Percentiles rank a stretch among this genome's conserved stretches.
Conservation (phyloP, 2,888 invertebrate species). For the Hemaris fuciformis region DNA sequence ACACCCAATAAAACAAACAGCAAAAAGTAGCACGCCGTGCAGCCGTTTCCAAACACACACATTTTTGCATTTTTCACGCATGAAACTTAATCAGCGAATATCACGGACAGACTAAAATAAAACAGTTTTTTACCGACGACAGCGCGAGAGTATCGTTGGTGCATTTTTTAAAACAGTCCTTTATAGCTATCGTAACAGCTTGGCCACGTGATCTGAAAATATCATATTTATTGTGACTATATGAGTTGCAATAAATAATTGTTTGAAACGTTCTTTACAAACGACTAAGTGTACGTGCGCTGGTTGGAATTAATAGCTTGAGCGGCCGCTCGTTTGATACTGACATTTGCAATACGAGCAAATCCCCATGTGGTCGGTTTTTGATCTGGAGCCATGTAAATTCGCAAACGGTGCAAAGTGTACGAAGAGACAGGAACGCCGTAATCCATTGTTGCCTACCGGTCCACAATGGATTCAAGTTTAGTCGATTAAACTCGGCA, state of each 20-base stretch:
- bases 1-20: background rate
- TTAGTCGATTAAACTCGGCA: constrained; percentile 60
- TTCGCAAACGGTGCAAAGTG: constrained; percentile 34
- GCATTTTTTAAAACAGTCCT: constrained; percentile 8
- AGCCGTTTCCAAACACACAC: background rate
- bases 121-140: constrained; percentile 2
- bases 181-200: background rate
- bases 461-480: constrained; percentile 53
- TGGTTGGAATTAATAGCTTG: constrained; percentile 2
- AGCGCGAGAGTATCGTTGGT: background rate
- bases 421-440: constrained; percentile 36
- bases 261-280: background rate
- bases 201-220: background rate
- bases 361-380: constrained; percentile 13
- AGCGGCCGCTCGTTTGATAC: background rate
- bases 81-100: background rate
- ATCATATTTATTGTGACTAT: constrained; percentile 2
- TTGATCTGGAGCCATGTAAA: constrained; percentile 43
- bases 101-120: constrained; percentile 4
- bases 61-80: constrained; percentile 1
- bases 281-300: background rate
- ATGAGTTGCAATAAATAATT: background rate
- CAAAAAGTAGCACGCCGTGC: background rate
- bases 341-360: background rate
- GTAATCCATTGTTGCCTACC: constrained; percentile 55